A percentile compares a stretch with the other conserved stretches of the same genome.
These are phyloP conservation scores for Cyaniris semiargus DNA, from an alignment of 2,888 invertebrate genomes.

Conservation along the genomic window DNA sequence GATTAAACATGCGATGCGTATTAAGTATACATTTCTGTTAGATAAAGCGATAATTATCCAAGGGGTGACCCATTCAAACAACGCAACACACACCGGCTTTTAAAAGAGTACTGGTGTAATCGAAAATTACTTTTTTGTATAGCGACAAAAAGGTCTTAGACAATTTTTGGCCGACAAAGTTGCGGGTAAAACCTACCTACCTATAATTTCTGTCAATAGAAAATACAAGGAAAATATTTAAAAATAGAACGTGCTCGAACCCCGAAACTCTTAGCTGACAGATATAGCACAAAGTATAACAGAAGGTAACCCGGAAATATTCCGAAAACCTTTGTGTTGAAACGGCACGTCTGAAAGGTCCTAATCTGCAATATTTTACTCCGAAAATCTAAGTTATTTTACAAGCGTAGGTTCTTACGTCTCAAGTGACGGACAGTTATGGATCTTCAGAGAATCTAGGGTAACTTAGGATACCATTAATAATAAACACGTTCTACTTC, in stretches of 20 bases:
- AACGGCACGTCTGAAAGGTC: slow-evolving; percentile 20
- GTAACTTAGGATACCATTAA: slow-evolving; percentile 27
- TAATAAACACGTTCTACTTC: slow-evolving; percentile 14
- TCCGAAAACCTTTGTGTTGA: background rate
- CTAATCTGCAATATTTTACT: slow-evolving; percentile 26
- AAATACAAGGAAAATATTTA: background rate
- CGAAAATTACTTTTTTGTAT: too few species aligned
- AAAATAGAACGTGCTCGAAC: background rate
- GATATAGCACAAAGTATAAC: slow-evolving; percentile 6
- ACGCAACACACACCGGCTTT: too few species aligned
- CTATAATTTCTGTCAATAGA: background rate
- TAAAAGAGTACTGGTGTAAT: too few species aligned
- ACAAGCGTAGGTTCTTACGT: slow-evolving; percentile 22
- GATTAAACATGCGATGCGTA: background rate
- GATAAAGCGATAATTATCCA: too few species aligned
- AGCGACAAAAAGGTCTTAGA: too few species aligned
- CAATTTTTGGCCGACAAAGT: background rate
- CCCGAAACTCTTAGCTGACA: background rate
- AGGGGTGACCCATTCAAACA: too few species aligned
- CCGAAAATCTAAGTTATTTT: slow-evolving; percentile 25
- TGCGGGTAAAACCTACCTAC: background rate
- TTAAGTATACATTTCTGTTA: too few species aligned
- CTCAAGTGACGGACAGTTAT: slow-evolving; percentile 27
- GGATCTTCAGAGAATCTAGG: slow-evolving; percentile 26
- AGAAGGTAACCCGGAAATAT: background rate